These are phyloP conservation scores for Thrips palmi DNA, from an alignment of 1,140 invertebrate genomes.

Conservation along the genomic window DNA sequence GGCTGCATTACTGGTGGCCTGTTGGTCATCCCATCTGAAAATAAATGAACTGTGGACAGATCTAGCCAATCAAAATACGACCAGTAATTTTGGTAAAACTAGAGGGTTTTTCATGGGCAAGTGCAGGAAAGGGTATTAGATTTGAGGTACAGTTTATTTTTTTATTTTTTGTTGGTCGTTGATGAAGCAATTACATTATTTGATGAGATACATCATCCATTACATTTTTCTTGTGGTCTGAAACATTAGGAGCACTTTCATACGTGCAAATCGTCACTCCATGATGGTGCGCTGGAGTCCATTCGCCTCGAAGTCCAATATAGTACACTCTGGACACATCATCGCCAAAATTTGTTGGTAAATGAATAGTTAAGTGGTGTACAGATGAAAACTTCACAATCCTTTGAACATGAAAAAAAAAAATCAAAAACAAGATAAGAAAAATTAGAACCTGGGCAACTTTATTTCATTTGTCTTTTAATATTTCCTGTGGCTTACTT, in stretches of 20 bases:
- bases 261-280: slow-evolving; percentile 82
- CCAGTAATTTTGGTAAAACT: too few species aligned
- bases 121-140: too few species aligned
- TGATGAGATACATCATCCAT: slow-evolving; percentile 26
- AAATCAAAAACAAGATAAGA: slow-evolving; percentile 3
- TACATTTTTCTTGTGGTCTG: slow-evolving; percentile 60
- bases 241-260: slow-evolving; percentile 63
- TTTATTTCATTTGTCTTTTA: neutral
- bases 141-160: too few species aligned
- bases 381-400: slow-evolving; percentile 81
- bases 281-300: slow-evolving; percentile 59
- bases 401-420: slow-evolving; percentile 25
- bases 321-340: slow-evolving; percentile 78
- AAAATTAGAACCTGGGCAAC: neutral
- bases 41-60: too few species aligned
- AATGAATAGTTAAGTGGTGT: slow-evolving; percentile 71
- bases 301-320: slow-evolving; percentile 89
- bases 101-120: too few species aligned
- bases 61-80: too few species aligned
- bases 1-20: too few species aligned
- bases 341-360: slow-evolving; percentile 69
- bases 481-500: slow-evolving; percentile 40
- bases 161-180: too few species aligned
- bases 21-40: too few species aligned
- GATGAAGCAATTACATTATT: slow-evolving; percentile 14